Conservation (phyloP, 1,140 invertebrate genomes). For the Brachionus asplanchnoidis region DNA sequence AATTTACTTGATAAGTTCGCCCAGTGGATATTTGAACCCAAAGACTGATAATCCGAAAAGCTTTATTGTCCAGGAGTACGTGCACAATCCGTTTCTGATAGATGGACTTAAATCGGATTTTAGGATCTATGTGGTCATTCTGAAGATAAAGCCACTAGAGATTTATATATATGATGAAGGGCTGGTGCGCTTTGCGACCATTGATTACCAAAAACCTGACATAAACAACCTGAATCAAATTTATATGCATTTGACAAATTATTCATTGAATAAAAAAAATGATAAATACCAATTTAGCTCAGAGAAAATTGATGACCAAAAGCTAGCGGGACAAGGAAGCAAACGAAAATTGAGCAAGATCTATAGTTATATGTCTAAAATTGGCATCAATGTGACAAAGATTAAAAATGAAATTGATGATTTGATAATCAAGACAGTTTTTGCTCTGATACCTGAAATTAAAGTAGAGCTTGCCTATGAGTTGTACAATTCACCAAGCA, state of each 20-base stretch:
- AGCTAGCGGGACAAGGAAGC: constrained; percentile 51
- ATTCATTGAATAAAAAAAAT: constrained; percentile 59
- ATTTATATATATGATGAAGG: constrained; percentile 59
- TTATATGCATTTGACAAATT: constrained; percentile 61
- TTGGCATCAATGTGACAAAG: constrained; percentile 49
- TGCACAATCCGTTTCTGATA: constrained; percentile 57
- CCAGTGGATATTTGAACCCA: constrained; percentile 48
- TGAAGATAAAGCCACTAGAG: constrained; percentile 57
- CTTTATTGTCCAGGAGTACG: constrained; percentile 57
- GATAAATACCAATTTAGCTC: constrained; percentile 56
- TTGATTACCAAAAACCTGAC: constrained; percentile 55
- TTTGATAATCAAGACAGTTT: constrained; percentile 59
- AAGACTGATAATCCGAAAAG: constrained; percentile 31
- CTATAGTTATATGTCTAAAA: constrained; percentile 52
- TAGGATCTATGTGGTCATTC: constrained; percentile 59
- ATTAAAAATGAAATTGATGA: constrained; percentile 52
- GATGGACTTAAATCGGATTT: constrained; percentile 60
- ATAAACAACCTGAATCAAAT: constrained; percentile 45
- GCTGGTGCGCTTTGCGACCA: constrained; percentile 58
- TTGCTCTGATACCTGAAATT: constrained; percentile 59
- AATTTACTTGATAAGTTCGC: constrained; percentile 58
- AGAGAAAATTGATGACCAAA: constrained; percentile 45
- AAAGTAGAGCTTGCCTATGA: constrained; percentile 50
- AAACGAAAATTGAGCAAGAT: constrained; percentile 59
- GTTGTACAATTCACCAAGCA: neutral